These are phyloP conservation scores for Mimas tiliae DNA, from an alignment of 2,888 invertebrate genomes.

Conservation along the genomic window DNA sequence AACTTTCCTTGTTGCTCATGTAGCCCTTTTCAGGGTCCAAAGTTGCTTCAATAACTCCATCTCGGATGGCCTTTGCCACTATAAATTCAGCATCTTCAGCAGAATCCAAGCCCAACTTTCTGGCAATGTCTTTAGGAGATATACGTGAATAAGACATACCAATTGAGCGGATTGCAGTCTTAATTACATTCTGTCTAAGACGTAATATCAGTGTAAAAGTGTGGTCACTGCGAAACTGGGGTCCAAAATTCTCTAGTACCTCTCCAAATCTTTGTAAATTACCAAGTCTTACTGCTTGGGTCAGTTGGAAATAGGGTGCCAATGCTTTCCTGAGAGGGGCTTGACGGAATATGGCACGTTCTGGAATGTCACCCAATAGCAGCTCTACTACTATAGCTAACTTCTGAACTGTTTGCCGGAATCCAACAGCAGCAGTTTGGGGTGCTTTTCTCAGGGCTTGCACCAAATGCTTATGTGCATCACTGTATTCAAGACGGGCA, in stretches of 20 bases:
- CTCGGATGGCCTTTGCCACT: conserved; percentile 98
- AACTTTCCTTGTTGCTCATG: conserved; percentile 98
- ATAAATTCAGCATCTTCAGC: conserved; percentile 99
- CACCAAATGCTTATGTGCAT: conserved; percentile 97
- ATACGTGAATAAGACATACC: conserved; percentile 98
- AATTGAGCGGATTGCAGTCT: conserved; percentile 98
- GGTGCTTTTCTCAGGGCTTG: conserved; percentile 98
- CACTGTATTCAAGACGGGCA: conserved; percentile 98
- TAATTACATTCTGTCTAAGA: conserved; percentile 98
- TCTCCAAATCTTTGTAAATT: conserved; percentile 97
- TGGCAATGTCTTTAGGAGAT: conserved; percentile 96
- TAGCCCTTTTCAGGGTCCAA: conserved; percentile 97
- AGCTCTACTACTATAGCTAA: conserved; percentile 97
- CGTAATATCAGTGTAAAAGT: conserved; percentile 98
- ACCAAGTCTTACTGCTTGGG: conserved; percentile 98
- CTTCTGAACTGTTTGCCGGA: conserved; percentile 98
- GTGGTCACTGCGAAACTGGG: conserved; percentile 96
- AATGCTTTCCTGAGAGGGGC: conserved; percentile 94
- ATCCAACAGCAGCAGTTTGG: conserved; percentile 98
- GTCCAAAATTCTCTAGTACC: conserved; percentile 95
- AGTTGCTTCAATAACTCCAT: conserved; percentile 99
- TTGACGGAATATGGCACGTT: conserved; percentile 97
- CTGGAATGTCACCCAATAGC: conserved; percentile 98
- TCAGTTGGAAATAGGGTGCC: conserved; percentile 98
- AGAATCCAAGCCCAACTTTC: conserved; percentile 96